These are phyloP conservation scores for Lepidonotus clava DNA, from an alignment of 2,888 invertebrate genomes.

Conservation along the genomic window DNA sequence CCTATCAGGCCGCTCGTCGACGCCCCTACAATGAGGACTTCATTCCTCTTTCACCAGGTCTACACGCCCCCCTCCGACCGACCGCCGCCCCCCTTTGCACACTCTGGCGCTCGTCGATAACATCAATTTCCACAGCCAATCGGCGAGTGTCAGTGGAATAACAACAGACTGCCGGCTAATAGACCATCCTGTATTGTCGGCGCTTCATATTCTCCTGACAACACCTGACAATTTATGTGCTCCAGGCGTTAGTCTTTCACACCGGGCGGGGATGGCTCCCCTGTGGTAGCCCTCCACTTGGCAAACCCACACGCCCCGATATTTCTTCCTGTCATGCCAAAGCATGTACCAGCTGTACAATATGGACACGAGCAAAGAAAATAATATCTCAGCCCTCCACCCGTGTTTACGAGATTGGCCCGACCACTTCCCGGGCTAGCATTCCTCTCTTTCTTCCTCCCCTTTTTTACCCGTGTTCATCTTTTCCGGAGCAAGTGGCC, in stretches of 20 bases:
- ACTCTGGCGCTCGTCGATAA: not conserved
- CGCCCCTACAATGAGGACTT: not conserved
- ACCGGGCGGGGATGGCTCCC: not conserved
- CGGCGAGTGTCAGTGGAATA: not conserved
- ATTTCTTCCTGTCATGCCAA: conserved; percentile 15
- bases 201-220: not conserved
- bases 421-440: not conserved
- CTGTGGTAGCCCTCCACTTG: not conserved
- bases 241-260: conserved; percentile 7
- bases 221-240: conserved; percentile 34
- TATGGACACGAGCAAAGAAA: not conserved
- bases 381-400: conserved; percentile 23
- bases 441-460: not conserved
- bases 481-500: not conserved
- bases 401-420: too few species aligned
- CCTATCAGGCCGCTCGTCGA: not conserved
- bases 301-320: not conserved
- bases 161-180: conserved; percentile 15
- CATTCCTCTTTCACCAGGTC: not conserved
- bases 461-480: not conserved
- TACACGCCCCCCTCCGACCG: not conserved
- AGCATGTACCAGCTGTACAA: not conserved
- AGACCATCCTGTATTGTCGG: conserved; percentile 16
- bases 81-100: not conserved
- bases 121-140: conserved; percentile 32